Percentiles rank a stretch among this genome's conserved stretches.
Evolutionary conservation across 2,888 invertebrate genomes (phyloP).

Genomic region (Drosophila fulvimacula): DNA sequence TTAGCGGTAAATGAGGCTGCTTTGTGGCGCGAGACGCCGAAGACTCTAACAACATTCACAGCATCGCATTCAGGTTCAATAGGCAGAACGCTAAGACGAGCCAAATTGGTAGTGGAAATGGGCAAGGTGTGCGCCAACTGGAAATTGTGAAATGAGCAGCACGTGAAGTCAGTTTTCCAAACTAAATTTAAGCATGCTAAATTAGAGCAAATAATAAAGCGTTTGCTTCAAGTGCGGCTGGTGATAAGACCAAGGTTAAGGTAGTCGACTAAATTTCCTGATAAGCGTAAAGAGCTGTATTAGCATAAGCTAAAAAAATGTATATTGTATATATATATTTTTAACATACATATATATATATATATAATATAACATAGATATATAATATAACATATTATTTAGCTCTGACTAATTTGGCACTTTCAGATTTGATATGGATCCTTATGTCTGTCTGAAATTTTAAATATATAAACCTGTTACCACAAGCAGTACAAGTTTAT

Average conservation of each 20-base stretch:
- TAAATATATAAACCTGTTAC: too few relatives aligned
- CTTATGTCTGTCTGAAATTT: too few relatives aligned
- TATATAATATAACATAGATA: too few relatives aligned
- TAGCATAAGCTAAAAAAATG: too few relatives aligned
- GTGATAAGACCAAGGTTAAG: neutral
- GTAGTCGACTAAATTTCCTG: constrained; percentile 16
- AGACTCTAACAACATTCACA: constrained; percentile 22
- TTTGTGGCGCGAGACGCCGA: constrained; percentile 63
- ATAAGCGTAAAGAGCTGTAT: neutral
- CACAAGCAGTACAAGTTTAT: too few relatives aligned
- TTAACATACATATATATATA: neutral
- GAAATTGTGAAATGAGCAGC: constrained; percentile 64
- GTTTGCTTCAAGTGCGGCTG: neutral
- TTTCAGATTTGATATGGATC: too few relatives aligned
- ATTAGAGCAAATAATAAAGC: constrained; percentile 28
- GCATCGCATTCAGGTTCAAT: constrained; percentile 58
- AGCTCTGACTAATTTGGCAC: neutral
- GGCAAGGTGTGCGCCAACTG: constrained; percentile 44
- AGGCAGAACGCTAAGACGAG: constrained; percentile 32
- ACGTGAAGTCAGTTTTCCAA: neutral
- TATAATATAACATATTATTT: neutral
- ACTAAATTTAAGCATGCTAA: constrained; percentile 8
- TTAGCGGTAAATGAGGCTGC: constrained; percentile 76
- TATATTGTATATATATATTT: neutral
- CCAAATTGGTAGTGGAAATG: neutral